Evolutionary conservation across 1,140 invertebrate species (phyloP).

Genomic region (Euura lappo): DNA sequence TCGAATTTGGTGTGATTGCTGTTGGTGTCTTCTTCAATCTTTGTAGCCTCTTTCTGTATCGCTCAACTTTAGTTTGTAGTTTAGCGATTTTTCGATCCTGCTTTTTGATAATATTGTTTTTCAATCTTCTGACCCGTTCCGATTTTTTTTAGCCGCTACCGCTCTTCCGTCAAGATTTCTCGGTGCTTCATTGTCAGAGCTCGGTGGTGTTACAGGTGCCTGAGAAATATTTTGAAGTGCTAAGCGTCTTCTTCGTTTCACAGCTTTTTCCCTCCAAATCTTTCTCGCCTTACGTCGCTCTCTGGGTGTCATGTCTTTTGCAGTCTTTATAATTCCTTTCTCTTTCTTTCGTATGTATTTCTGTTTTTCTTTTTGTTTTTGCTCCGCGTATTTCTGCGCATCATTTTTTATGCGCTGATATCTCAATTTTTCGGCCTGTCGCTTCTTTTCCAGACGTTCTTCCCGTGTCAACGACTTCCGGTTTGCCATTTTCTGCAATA

Average conservation of each 20-base stretch:
- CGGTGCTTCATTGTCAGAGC: not conserved
- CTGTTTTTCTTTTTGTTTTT: not conserved
- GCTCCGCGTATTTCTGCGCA: too few relatives aligned
- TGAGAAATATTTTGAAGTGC: not conserved
- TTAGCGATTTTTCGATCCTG: not conserved
- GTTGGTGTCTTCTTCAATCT: not conserved
- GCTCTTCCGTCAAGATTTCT: not conserved
- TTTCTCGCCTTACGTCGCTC: not conserved
- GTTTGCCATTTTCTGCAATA: too few relatives aligned
- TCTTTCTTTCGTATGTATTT: too few relatives aligned
- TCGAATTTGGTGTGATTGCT: not conserved
- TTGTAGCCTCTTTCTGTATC: not conserved
- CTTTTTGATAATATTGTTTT: not conserved
- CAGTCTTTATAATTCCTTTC: too few relatives aligned
- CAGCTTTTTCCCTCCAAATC: not conserved
- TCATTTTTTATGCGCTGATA: too few relatives aligned
- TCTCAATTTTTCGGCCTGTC: too few relatives aligned
- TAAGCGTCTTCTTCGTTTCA: not conserved
- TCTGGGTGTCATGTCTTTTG: not conserved
- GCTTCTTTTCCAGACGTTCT: too few relatives aligned
- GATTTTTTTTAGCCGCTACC: not conserved
- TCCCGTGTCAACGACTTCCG: too few relatives aligned
- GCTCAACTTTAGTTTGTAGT: not conserved
- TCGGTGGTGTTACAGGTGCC: not conserved
- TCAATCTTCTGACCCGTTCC: not conserved